phyloP scores from a whole-genome alignment of 1,140 invertebrate species.

The Drosophila subobscura region DNA sequence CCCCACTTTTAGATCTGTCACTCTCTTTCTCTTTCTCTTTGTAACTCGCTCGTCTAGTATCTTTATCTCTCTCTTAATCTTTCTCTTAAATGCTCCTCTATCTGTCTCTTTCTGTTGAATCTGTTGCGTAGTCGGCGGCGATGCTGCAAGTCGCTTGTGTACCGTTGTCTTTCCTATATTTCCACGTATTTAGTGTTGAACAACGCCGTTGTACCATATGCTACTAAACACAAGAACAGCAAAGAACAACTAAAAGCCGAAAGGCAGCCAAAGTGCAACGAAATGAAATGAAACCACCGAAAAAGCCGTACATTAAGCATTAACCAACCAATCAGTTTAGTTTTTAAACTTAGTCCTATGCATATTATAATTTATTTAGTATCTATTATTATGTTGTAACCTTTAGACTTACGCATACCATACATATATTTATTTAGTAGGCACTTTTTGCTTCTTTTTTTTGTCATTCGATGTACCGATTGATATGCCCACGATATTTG shows the following conservation, averaged over 20 bases:
- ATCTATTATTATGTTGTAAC: constrained; percentile 16
- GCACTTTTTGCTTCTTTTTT: constrained; percentile 23
- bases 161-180: constrained; percentile 36
- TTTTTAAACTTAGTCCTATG: constrained; percentile 33
- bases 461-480: constrained; percentile 38
- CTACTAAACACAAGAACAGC: constrained; percentile 47
- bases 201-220: constrained; percentile 45
- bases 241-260: constrained; percentile 12
- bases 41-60: constrained; percentile 47
- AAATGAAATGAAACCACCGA: constrained; percentile 5
- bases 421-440: constrained; percentile 30
- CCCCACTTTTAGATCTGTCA: constrained; percentile 7
- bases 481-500: not conserved
- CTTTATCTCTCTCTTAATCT: constrained; percentile 33
- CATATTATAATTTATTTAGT: constrained; percentile 36
- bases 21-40: constrained; percentile 14
- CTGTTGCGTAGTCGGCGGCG: constrained; percentile 49
- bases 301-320: constrained; percentile 38
- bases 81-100: constrained; percentile 6
- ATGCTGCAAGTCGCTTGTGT: constrained; percentile 31
- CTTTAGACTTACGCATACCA: constrained; percentile 24
- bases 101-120: constrained; percentile 35
- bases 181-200: constrained; percentile 60
- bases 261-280: constrained; percentile 22
- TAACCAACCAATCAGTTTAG: constrained; percentile 25